These are phyloP conservation scores for Myiagra hebetior DNA, from an alignment of 2,113 vertebrate genomes.

Conservation along the genomic window DNA sequence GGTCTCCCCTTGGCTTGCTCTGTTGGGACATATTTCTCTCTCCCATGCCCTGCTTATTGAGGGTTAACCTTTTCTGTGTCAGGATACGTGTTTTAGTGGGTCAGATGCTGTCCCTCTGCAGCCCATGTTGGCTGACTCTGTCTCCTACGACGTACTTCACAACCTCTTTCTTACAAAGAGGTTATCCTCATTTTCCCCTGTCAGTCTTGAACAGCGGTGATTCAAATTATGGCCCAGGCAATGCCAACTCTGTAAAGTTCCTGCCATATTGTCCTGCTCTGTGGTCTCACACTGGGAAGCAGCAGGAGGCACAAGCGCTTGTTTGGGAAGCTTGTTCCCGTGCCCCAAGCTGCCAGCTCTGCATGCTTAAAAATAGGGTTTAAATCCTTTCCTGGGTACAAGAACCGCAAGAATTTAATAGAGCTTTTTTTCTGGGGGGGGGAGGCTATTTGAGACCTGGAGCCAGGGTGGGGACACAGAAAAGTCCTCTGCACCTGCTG, in stretches of 20 bases:
- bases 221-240: neutral
- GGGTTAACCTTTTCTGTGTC: conserved; percentile 31
- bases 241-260: neutral
- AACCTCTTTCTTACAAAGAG: conserved; percentile 37
- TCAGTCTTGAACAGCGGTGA: neutral
- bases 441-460: neutral
- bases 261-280: neutral
- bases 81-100: neutral
- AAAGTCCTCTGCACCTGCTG: conserved; percentile 14
- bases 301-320: neutral
- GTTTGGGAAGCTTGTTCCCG: neutral
- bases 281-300: neutral
- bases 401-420: neutral
- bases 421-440: neutral
- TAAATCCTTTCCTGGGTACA: conserved; percentile 8
- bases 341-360: neutral
- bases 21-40: neutral
- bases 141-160: neutral
- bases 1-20: neutral
- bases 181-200: conserved; percentile 10
- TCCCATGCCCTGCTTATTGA: neutral
- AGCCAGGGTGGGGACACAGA: neutral
- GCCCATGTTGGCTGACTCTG: neutral
- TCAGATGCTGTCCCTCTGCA: neutral
- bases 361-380: conserved; percentile 47